These are phyloP conservation scores for Phalacrocorax aristotelis DNA, from an alignment of 2,113 vertebrate genomes.

Conservation along the genomic window DNA sequence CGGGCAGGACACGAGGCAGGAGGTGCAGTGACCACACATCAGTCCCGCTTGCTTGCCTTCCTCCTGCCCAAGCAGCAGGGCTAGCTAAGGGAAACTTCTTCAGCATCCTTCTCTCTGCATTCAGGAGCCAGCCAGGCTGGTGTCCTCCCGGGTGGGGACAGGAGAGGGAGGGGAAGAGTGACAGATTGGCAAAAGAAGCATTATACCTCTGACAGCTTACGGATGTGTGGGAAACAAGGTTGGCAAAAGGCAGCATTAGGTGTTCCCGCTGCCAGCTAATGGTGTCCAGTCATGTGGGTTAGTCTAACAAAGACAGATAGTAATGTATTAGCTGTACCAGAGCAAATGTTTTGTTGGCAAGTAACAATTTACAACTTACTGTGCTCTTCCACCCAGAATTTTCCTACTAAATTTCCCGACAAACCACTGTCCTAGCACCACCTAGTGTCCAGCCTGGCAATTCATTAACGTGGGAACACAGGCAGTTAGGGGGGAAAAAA, in stretches of 20 bases:
- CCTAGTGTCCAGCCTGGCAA: slow-evolving; percentile 19
- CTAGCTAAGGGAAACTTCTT: background rate
- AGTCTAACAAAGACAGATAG: background rate
- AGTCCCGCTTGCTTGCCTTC: accelerated
- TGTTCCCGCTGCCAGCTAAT: background rate
- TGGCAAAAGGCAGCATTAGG: slow-evolving; percentile 6
- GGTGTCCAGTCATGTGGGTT: slow-evolving; percentile 24
- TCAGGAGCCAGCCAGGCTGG: background rate
- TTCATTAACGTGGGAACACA: accelerated
- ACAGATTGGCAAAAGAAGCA: background rate
- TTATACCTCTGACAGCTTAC: background rate
- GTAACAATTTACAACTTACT: background rate
- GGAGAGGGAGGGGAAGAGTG: background rate
- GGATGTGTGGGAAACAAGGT: background rate
- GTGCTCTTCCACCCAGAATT: background rate
- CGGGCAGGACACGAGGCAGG: accelerated
- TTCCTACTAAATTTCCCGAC: background rate
- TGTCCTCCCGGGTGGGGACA: background rate
- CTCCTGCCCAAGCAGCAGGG: accelerated
- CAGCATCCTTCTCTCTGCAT: background rate
- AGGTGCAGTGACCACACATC: accelerated
- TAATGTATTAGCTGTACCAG: slow-evolving; percentile 7
- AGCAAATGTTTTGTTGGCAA: slow-evolving; percentile 18
- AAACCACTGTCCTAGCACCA: slow-evolving; percentile 50
- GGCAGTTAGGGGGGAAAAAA: accelerated